Percentiles rank a stretch among this genome's conserved stretches.
phyloP scores from a whole-genome alignment of 2,797 vertebrate species.

The Rhinoraja longicauda region DNA sequence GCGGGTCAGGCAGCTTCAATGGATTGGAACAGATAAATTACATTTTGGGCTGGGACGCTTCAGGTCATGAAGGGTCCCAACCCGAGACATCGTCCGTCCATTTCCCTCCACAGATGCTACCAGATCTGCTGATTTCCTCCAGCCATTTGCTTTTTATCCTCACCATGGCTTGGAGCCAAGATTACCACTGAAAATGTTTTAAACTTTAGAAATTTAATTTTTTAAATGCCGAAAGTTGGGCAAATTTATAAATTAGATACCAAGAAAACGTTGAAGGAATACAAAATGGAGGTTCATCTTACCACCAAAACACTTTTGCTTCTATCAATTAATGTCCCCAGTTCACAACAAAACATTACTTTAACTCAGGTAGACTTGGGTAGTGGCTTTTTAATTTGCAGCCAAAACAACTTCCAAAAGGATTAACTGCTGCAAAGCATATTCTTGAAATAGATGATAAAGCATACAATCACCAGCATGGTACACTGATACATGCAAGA shows the following conservation, averaged over 20 bases:
- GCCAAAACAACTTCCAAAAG: background rate
- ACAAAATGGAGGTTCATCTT: background rate
- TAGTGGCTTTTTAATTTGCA: background rate
- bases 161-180: background rate
- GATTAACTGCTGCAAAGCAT: background rate
- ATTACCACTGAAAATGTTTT: background rate
- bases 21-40: no score
- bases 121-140: no score
- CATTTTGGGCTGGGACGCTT: no score
- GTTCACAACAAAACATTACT: background rate
- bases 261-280: background rate
- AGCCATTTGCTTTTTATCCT: no score
- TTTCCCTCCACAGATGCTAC: no score
- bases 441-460: background rate
- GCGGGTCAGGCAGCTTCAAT: no score
- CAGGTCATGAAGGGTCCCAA: no score
- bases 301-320: background rate
- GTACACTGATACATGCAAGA: background rate
- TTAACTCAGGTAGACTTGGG: background rate
- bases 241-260: background rate
- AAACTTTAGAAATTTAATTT: background rate
- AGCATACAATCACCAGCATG: background rate
- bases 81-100: no score
- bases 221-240: background rate
- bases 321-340: background rate